phyloP scores from a whole-genome alignment of 2,797 vertebrate species.

The Morelia viridis region DNA sequence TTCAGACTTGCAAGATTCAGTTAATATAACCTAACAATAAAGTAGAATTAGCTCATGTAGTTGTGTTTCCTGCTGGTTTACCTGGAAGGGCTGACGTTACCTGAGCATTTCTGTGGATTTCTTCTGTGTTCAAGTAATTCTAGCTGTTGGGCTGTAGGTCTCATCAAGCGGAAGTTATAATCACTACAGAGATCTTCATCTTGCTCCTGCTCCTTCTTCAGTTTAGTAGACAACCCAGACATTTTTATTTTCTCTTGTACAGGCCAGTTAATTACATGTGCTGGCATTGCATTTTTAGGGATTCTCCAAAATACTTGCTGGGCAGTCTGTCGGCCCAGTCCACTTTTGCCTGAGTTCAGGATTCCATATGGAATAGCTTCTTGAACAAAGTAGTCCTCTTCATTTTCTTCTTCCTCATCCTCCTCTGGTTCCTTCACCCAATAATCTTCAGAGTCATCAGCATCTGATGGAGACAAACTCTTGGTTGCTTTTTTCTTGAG shows the following conservation, averaged over 20 bases:
- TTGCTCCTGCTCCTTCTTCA: constrained; percentile 51
- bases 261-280: constrained; percentile 62
- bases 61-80: not conserved
- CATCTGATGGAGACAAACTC: constrained; percentile 58
- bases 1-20: too few relatives aligned
- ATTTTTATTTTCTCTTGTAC: constrained; percentile 53
- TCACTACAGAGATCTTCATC: constrained; percentile 47
- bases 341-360: constrained; percentile 45
- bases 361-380: constrained; percentile 44
- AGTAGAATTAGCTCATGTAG: too few relatives aligned
- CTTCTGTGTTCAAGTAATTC: constrained; percentile 54
- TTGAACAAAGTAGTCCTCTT: constrained; percentile 59
- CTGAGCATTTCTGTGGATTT: constrained; percentile 50
- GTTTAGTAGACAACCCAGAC: constrained; percentile 39
- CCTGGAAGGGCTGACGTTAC: constrained; percentile 38
- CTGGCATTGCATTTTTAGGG: constrained; percentile 50
- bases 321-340: constrained; percentile 49
- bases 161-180: constrained; percentile 57
- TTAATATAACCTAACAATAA: too few relatives aligned
- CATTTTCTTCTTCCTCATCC: constrained; percentile 48
- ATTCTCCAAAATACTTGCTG: constrained; percentile 61
- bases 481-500: constrained; percentile 56
- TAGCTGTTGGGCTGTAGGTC: constrained; percentile 36
- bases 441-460: constrained; percentile 64
- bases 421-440: constrained; percentile 62